Conservation (phyloP, 2,888 invertebrate genomes). For the Hyalella azteca region DNA sequence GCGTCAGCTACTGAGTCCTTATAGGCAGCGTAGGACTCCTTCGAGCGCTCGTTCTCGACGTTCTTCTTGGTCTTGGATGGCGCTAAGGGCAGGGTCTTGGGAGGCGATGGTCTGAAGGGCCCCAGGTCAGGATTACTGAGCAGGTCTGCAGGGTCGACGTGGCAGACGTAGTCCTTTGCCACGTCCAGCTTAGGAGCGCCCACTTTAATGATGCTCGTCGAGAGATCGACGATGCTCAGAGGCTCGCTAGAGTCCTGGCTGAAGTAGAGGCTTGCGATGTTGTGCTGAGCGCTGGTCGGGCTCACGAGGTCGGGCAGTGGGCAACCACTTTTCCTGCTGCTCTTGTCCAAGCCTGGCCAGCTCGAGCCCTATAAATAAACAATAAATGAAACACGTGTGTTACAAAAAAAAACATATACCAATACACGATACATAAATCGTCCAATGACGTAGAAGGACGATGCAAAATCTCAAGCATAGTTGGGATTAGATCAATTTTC, state of each 20-base stretch:
- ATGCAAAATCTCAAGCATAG: too few species aligned
- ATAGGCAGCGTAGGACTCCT: not conserved
- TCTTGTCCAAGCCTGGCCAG: slow-evolving; percentile 24
- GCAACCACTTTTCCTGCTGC: not conserved
- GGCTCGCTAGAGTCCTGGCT: not conserved
- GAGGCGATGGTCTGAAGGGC: not conserved
- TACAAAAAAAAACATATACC: too few species aligned
- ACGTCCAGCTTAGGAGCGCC: not conserved
- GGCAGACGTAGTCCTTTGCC: not conserved
- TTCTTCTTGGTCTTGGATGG: slow-evolving; percentile 17
- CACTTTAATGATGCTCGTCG: not conserved
- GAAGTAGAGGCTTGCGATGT: not conserved
- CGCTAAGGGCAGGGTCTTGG: not conserved
- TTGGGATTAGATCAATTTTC: too few species aligned
- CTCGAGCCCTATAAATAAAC: slow-evolving; percentile 10
- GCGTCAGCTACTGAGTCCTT: not conserved
- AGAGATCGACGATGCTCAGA: slow-evolving; percentile 4
- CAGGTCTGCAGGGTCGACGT: slow-evolving; percentile 13
- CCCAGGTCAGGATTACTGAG: slow-evolving; percentile 17
- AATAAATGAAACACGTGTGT: too few species aligned
- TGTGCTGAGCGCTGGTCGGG: not conserved
- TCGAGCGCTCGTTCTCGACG: slow-evolving; percentile 22
- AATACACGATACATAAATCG: too few species aligned
- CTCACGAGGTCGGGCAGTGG: not conserved
- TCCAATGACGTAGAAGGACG: too few species aligned